Base-by-base conservation (phyloP, 2,797 vertebrate genomes). In the Pantherophis alleghaniensis region DNA sequence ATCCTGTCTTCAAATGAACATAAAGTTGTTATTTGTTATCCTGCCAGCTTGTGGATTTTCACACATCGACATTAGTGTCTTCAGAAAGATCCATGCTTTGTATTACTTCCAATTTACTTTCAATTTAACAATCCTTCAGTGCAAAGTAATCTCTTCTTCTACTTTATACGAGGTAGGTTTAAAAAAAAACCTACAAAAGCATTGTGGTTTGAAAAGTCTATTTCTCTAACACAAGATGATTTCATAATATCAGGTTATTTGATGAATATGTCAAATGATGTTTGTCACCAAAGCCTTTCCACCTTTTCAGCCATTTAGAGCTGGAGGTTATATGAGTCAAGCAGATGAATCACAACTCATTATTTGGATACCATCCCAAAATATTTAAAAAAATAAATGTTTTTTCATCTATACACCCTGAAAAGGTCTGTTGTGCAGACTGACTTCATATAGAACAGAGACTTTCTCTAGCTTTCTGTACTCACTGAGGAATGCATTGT, bases 311-410 rank as follows among this genome's bases (percentile, higher is more conserved):
- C 86, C 95, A 95, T 83, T 91, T 92, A 95, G 91, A 96, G 92
- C 88, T 94, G 47, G 22, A 90, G 59, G 92, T 66, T 88, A 94
- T 92, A 96, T 97, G 96, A 97, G 91, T 97, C 96, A 96, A 88
- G 95, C 92, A 24, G 91, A 79, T 97, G 96, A 97, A 86, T 94
- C 94, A 96, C 69, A 95, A 94, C 51, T 91, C 42, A 60, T 95
- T 94, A 95, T 96, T 95, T 96, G 83, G 57, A 94, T 88, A 94
- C 63, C 26, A 61, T 93, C 9, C 92, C 94, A 93, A 87, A 94
- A 79, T 55, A 90, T 74, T 74, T 16, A 22, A 28, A 32, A 63
- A 93, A 92, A 3, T 20, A 91, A 89, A 94, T 94, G 86, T 13
- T 59, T 91, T 51, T 1, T 92, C 63, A 69, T 69, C 60, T 88